A percentile compares a stretch with the other conserved stretches of the same genome.
These are phyloP conservation scores for Charina bottae DNA, from an alignment of 2,113 vertebrate species.

Conservation along the genomic window DNA sequence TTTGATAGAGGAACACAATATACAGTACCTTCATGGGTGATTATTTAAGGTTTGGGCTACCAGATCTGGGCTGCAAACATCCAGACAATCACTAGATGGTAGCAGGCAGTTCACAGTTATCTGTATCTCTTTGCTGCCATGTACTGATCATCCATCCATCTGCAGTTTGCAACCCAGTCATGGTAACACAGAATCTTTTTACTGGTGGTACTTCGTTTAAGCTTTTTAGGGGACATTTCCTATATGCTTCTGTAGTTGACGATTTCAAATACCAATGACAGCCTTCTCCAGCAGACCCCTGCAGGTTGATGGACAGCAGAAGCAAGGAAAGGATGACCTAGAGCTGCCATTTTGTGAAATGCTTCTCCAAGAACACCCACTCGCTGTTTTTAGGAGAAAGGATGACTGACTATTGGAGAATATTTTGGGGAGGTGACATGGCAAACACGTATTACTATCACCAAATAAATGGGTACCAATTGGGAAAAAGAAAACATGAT, in stretches of 20 bases:
- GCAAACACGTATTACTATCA: not conserved
- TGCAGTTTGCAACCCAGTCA: not conserved
- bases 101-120: no score
- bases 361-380: not conserved
- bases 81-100: no score
- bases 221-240: not conserved
- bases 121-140: no score
- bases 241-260: not conserved
- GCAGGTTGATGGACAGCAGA: not conserved
- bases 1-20: no score
- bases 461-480: slow-evolving; percentile 22
- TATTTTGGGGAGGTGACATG: not conserved
- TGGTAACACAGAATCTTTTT: no score
- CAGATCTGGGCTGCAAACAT: no score
- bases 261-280: no score
- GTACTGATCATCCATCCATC: no score
- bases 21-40: no score
- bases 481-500: slow-evolving; percentile 62
- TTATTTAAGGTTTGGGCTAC: no score
- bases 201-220: not conserved
- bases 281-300: no score
- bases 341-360: not conserved
- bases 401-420: not conserved
- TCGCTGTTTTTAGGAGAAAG: not conserved
- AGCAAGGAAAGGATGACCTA: not conserved